These are phyloP conservation scores for Xestia sexstrigata DNA, from an alignment of 2,888 invertebrate species.

Conservation along the genomic window DNA sequence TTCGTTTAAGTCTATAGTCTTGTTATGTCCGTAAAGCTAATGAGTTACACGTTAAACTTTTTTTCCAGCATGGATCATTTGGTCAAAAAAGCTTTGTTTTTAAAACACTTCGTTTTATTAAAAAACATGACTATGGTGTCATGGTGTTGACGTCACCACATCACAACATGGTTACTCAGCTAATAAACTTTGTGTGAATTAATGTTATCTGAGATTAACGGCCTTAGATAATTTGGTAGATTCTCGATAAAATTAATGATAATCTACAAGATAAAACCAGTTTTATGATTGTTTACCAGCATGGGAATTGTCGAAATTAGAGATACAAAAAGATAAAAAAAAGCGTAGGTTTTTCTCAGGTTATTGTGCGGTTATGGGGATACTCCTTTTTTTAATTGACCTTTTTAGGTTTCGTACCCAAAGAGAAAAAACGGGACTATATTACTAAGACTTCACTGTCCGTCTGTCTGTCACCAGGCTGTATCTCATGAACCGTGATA, in stretches of 20 bases:
- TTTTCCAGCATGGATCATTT: background rate
- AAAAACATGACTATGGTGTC: background rate
- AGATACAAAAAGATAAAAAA: constrained; percentile 1
- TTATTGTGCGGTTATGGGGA: background rate
- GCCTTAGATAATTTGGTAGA: constrained; percentile 31
- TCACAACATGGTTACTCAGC: background rate
- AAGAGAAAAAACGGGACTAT: no score
- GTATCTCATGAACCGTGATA: no score
- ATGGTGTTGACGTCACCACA: constrained; percentile 14
- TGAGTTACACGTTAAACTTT: no score
- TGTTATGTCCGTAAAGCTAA: background rate
- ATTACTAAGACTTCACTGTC: no score
- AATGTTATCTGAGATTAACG: constrained; percentile 38
- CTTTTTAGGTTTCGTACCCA: no score
- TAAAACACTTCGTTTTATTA: background rate
- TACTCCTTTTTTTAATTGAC: background rate
- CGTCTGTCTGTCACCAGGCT: no score
- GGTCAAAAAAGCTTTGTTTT: background rate
- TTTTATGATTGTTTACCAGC: constrained; percentile 13
- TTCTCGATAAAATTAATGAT: constrained; percentile 39
- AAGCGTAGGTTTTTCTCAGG: background rate
- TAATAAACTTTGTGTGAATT: constrained; percentile 32
- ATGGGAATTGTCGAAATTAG: constrained; percentile 7
- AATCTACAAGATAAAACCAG: constrained; percentile 33
- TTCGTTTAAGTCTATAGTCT: background rate